phyloP scores from a whole-genome alignment of 2,113 vertebrate genomes.

The Panurus biarmicus region DNA sequence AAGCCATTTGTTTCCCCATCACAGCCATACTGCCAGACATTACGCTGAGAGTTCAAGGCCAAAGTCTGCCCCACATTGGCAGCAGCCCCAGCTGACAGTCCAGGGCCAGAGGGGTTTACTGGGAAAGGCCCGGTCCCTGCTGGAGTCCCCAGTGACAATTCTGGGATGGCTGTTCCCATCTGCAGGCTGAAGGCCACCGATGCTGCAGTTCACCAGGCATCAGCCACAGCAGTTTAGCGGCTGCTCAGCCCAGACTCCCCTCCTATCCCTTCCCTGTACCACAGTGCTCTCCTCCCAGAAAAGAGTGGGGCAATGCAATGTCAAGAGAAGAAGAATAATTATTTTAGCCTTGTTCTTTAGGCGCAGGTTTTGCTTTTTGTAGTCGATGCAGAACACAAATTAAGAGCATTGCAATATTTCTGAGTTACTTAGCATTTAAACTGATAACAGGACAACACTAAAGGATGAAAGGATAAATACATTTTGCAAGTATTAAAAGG shows the following conservation, averaged over 20 bases:
- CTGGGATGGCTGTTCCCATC: not conserved
- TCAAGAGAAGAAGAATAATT: not conserved
- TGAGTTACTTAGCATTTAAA: not conserved
- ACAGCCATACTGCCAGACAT: not conserved
- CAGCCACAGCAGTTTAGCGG: not conserved
- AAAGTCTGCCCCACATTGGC: not conserved
- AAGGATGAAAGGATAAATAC: not conserved
- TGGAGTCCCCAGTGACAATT: not conserved
- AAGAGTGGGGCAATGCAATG: not conserved
- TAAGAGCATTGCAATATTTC: not conserved
- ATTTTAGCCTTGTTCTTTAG: not conserved
- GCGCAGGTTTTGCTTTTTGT: not conserved
- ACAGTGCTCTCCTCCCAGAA: not conserved
- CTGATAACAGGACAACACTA: not conserved
- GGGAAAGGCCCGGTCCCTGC: not conserved
- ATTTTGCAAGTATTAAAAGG: not conserved
- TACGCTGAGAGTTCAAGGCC: not conserved
- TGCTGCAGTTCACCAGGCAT: not conserved
- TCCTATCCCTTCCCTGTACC: fast-evolving
- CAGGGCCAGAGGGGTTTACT: not conserved
- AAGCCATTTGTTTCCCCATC: not conserved
- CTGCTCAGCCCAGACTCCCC: not conserved
- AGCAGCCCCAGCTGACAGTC: not conserved
- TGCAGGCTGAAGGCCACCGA: fast-evolving
- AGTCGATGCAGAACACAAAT: not conserved